A percentile compares a stretch with the other conserved stretches of the same genome.
Evolutionary conservation across 37 sponge, comb jelly and placozoan genomes (phyloP).

Genomic region (Theonella swinhoei): DNA sequence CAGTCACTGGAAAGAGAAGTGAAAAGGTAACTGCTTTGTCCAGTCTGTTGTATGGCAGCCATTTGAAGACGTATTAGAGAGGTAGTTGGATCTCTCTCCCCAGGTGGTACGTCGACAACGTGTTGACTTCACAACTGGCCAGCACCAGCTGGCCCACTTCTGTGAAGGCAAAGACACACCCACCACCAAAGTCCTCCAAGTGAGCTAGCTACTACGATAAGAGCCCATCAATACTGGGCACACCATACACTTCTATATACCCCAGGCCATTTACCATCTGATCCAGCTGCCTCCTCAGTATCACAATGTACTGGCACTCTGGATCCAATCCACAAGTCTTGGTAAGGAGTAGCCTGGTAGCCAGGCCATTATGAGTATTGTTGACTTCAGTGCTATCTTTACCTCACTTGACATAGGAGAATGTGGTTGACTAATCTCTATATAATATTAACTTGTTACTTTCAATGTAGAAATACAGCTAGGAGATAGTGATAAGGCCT

Average conservation of each 20-base stretch:
- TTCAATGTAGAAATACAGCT: constrained; percentile 55
- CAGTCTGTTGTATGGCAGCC: no score
- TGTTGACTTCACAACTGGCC: constrained; percentile 44
- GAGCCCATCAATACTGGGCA: no score
- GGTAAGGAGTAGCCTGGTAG: constrained; percentile 25
- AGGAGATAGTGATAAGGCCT: constrained; percentile 71
- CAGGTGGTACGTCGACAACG: constrained; percentile 43
- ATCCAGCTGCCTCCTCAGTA: constrained; percentile 22
- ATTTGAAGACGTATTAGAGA: no score
- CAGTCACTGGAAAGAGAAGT: background rate
- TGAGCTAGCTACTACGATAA: background rate
- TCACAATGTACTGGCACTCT: constrained; percentile 52
- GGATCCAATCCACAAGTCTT: constrained; percentile 55
- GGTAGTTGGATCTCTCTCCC: no score
- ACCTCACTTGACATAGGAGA: no score
- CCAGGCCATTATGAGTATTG: no score
- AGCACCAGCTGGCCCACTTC: constrained; percentile 57
- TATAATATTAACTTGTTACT: background rate
- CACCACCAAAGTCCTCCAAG: constrained; percentile 35
- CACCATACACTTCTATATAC: no score
- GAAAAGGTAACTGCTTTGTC: no score
- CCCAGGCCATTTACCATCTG: constrained; percentile 35
- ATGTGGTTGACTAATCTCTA: no score
- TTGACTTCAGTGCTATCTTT: no score
- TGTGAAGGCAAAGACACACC: constrained; percentile 44